These are phyloP conservation scores for Protobothrops mucrosquamatus DNA, from an alignment of 2,113 vertebrate genomes.

Conservation along the genomic window DNA sequence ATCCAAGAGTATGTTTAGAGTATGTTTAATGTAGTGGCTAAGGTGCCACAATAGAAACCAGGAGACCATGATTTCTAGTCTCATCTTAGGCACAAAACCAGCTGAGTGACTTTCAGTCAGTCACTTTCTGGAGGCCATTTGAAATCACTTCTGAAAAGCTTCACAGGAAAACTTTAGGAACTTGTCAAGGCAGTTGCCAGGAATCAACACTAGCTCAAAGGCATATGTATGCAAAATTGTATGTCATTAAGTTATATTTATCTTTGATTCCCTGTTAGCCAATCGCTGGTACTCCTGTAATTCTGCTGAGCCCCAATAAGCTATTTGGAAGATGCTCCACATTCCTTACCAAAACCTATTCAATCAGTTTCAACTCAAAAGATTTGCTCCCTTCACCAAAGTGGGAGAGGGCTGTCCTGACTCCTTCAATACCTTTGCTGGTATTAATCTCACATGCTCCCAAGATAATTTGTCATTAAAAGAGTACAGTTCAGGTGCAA, in stretches of 20 bases:
- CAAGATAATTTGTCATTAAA: background rate
- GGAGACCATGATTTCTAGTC: background rate
- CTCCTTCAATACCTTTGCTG: background rate
- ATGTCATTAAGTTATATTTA: background rate
- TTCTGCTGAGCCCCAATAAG: too few relatives aligned
- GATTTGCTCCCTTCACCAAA: background rate
- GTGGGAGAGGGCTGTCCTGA: background rate
- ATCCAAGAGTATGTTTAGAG: background rate
- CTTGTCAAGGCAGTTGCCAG: background rate
- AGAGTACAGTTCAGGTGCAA: background rate
- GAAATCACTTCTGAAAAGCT: background rate
- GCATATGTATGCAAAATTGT: background rate
- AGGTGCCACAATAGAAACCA: background rate
- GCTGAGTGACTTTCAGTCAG: background rate
- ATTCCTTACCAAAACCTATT: background rate
- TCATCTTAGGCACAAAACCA: background rate
- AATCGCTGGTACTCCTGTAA: background rate
- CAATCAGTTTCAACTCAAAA: background rate
- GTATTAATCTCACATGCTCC: background rate
- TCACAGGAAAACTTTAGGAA: background rate
- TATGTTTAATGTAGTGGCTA: background rate
- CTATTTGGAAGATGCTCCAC: background rate
- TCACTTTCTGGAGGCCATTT: background rate
- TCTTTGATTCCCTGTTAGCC: background rate
- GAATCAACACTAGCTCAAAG: background rate